phyloP scores from a whole-genome alignment of 2,113 vertebrate species.

The Drymodes brunneopygia region DNA sequence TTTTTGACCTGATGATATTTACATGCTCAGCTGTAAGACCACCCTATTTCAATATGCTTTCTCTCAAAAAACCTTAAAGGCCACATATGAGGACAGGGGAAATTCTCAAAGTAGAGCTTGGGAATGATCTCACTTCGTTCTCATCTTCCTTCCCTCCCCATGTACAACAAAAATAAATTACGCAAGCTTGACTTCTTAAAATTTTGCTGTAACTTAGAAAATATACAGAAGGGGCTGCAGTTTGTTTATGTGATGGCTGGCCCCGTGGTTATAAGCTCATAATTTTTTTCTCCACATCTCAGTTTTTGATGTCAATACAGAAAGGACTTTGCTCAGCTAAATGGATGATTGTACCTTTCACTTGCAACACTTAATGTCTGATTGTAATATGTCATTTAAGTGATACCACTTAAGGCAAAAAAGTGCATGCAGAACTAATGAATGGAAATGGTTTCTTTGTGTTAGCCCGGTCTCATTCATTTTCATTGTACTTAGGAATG shows the following conservation, averaged over 20 bases:
- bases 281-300: neutral
- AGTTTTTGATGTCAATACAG: neutral
- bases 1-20: neutral
- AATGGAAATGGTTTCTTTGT: neutral
- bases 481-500: constrained; percentile 66
- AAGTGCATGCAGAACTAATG: neutral
- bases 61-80: neutral
- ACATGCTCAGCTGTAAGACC: neutral
- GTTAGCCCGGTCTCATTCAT: neutral
- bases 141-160: neutral
- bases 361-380: neutral
- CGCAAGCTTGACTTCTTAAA: neutral
- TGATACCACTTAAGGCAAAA: neutral
- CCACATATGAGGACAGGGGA: neutral
- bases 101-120: neutral
- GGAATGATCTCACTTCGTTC: neutral
- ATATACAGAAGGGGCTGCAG: neutral
- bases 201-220: neutral
- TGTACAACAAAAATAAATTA: neutral
- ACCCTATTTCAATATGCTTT: neutral
- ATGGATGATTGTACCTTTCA: neutral
- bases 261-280: neutral
- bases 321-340: neutral
- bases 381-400: neutral
- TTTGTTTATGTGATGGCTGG: neutral